Evolutionary conservation across 64 coral and sea anemone genomes (phyloP).

Genomic region (Stylophora pistillata): DNA sequence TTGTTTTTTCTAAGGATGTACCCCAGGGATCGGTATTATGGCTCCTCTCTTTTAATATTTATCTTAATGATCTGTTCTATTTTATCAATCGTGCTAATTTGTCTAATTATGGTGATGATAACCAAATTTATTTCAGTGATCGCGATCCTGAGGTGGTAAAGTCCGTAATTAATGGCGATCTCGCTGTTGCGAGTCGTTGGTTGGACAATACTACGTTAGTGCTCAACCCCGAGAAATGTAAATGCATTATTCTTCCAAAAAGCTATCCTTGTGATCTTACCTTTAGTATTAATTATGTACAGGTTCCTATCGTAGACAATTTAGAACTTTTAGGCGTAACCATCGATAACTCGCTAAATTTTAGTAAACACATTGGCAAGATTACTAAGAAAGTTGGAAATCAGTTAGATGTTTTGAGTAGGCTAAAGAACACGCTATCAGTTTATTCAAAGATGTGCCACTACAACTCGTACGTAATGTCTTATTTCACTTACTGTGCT

Average conservation of each 20-base stretch:
- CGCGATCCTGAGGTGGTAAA: too few relatives aligned
- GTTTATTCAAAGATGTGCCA: background rate
- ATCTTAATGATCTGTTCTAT: too few relatives aligned
- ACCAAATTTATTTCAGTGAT: background rate
- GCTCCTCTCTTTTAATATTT: too few relatives aligned
- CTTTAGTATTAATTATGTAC: background rate
- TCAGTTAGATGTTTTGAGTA: background rate
- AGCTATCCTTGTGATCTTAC: background rate
- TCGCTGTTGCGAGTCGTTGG: background rate
- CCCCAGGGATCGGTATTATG: too few relatives aligned
- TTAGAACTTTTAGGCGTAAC: conserved; percentile 1
- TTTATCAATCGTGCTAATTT: background rate
- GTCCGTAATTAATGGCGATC: background rate
- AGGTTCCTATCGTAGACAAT: background rate
- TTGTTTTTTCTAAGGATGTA: too few relatives aligned
- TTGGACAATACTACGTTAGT: background rate
- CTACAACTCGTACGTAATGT: background rate
- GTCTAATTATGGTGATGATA: background rate
- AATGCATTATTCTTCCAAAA: too few relatives aligned
- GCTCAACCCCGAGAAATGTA: too few relatives aligned
- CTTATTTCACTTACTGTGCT: background rate
- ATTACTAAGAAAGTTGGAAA: conserved; percentile 5
- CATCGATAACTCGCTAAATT: too few relatives aligned
- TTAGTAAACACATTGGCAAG: background rate
- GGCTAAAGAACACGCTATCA: conserved; percentile 1